These are phyloP conservation scores for Arrhopalites spinosus DNA, from an alignment of 2,888 invertebrate species.

Conservation along the genomic window DNA sequence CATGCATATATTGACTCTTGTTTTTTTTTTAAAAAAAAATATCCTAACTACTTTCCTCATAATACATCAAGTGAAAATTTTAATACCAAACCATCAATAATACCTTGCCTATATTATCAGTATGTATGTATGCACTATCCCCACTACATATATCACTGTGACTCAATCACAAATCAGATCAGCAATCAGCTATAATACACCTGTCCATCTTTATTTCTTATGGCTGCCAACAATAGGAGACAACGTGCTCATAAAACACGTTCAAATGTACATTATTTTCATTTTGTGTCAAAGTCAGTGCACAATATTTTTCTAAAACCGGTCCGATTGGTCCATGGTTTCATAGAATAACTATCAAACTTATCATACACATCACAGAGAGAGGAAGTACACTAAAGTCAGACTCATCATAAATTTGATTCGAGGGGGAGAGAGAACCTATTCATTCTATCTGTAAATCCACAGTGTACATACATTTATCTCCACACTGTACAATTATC, in stretches of 20 bases:
- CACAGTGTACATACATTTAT: too few relatives aligned
- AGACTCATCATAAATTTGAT: slow-evolving; percentile 7
- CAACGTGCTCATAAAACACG: slow-evolving; percentile 1
- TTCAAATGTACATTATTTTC: background rate
- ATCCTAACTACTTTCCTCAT: too few relatives aligned
- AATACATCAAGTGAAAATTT: background rate
- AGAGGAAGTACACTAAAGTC: slow-evolving; percentile 6
- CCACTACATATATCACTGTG: too few relatives aligned
- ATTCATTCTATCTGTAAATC: too few relatives aligned
- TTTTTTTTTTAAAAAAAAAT: background rate
- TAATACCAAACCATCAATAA: too few relatives aligned
- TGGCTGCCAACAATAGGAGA: background rate
- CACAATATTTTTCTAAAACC: background rate
- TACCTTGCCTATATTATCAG: too few relatives aligned
- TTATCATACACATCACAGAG: background rate
- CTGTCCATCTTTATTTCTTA: too few relatives aligned
- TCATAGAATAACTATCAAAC: background rate
- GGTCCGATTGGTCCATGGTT: background rate
- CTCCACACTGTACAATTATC: too few relatives aligned
- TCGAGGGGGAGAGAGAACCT: too few relatives aligned
- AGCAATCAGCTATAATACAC: too few relatives aligned
- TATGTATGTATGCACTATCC: too few relatives aligned
- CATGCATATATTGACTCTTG: background rate
- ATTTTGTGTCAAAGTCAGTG: background rate
- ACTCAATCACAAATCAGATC: too few relatives aligned